Base-by-base conservation (phyloP, 2,888 invertebrate genomes). In the Xestia c-nigrum region DNA sequence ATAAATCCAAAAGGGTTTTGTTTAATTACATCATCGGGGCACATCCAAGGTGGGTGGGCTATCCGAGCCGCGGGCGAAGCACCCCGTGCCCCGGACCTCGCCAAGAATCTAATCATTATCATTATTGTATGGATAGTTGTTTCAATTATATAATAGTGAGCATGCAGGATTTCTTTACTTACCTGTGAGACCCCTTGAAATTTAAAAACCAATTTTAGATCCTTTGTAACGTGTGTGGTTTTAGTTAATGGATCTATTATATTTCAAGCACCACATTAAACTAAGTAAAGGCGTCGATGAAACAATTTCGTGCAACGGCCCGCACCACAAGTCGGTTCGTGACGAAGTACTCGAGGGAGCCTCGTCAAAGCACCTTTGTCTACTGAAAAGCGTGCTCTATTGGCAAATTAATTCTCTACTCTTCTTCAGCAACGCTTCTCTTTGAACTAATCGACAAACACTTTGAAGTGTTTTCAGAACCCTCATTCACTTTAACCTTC, bases 331-430 rank as follows among this genome's bases (percentile, higher is more conserved):
- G 88, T 85, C 84, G 78, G 79, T 80, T 87, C 85, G 81, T 71
- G 85, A 82, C 83, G 78, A 84, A 88, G 87, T 85, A 84, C 89
- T 90, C 81, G 84, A 90, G 87, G 80, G 85, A 88, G 82, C 85
- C 88, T 91, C 90, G 89, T 93, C 92, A 93, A 93, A 93, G 93
- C 89, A 92, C 90, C 92, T 94, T 93, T 94, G 92, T 92, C 87
- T 90, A 86, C 81, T 87, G 88, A 88, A 90, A 91, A 90, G 91
- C 90, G 88, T 88, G 89, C 89, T 91, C 89, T 92, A 92, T 94
- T 92, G 93, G 92, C 92, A 93, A 94, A 93, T 94, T 95, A 94
- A 94, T 94, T 92, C 89, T 86, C 89, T 89, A 89, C 90, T 90
- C 86, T 85, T 85, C 85, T 86, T 83, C 86, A 87, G 88, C 85